Percentiles rank a stretch among this genome's conserved stretches.
Conservation (phyloP, 2,113 vertebrate genomes). For the Crotalus viridis region DNA sequence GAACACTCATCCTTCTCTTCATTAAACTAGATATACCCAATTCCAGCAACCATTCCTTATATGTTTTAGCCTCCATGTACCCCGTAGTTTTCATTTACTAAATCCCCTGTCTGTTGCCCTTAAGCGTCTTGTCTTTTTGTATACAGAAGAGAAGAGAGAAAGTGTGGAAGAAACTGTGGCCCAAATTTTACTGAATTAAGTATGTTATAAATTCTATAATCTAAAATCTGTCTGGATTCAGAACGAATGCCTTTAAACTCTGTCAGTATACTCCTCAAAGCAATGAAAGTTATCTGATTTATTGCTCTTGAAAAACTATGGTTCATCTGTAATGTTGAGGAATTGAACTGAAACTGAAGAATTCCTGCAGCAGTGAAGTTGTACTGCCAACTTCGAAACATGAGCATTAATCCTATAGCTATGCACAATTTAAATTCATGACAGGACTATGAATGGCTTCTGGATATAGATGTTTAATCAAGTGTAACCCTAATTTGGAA, state of each 20-base stretch:
- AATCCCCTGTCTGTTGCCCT: background rate
- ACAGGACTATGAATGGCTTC: background rate
- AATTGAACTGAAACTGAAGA: background rate
- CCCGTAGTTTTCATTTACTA: background rate
- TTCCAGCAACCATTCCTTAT: too few species aligned
- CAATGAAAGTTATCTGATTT: background rate
- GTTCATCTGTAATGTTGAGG: background rate
- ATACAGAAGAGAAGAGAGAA: background rate
- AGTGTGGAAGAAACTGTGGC: background rate
- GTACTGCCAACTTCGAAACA: background rate
- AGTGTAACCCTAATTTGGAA: background rate
- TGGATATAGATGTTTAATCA: background rate
- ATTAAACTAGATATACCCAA: too few species aligned
- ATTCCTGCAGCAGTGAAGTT: background rate
- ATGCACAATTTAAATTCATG: background rate
- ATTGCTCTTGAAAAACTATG: background rate
- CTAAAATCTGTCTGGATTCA: background rate
- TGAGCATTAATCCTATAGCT: background rate
- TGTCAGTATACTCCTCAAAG: background rate
- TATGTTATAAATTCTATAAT: constrained; percentile 12
- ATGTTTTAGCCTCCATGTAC: background rate
- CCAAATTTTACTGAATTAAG: background rate
- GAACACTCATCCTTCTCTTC: too few species aligned
- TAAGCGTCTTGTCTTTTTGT: background rate
- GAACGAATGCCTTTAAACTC: constrained; percentile 3